Percentiles rank a stretch among this genome's conserved stretches.
Conservation (phyloP, 2,113 vertebrate genomes). For the Tupaia tana region DNA sequence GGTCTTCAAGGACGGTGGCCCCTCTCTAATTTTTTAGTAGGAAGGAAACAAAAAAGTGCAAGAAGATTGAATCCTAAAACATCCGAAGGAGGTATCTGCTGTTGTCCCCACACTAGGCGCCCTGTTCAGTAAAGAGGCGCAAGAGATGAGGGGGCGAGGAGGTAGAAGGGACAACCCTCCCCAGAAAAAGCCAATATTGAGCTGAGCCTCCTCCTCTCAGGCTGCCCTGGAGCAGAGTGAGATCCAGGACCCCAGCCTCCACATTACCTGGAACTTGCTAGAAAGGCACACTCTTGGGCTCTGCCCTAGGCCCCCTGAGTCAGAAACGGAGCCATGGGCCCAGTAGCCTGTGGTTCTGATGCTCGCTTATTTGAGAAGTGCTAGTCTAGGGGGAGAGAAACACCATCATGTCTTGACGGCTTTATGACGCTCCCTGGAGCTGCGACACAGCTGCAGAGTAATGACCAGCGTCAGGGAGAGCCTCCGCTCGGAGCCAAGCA, state of each 20-base stretch:
- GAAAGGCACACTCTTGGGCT: not conserved
- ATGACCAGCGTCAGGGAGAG: not conserved
- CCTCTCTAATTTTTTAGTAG: not conserved
- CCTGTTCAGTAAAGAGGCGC: not conserved
- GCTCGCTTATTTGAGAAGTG: rapidly evolving
- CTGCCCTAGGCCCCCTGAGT: not conserved
- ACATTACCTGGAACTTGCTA: not conserved
- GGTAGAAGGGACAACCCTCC: not conserved
- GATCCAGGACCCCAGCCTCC: not conserved
- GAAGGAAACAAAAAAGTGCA: conserved; percentile 8
- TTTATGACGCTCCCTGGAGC: not conserved
- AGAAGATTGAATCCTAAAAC: not conserved
- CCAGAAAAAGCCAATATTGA: not conserved
- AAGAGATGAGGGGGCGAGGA: rapidly evolving
- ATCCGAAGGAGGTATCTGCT: not conserved
- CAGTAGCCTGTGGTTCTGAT: too few species aligned
- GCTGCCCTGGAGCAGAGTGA: not conserved
- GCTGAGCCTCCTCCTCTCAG: not conserved
- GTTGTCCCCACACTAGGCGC: not conserved
- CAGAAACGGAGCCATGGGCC: not conserved
- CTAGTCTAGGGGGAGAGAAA: not conserved
- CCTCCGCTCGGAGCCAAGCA: rapidly evolving
- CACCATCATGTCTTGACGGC: not conserved
- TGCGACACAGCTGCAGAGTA: not conserved
- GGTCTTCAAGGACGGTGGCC: not conserved